phyloP scores from a whole-genome alignment of 2,888 invertebrate genomes.

The Apotomis capreana region DNA sequence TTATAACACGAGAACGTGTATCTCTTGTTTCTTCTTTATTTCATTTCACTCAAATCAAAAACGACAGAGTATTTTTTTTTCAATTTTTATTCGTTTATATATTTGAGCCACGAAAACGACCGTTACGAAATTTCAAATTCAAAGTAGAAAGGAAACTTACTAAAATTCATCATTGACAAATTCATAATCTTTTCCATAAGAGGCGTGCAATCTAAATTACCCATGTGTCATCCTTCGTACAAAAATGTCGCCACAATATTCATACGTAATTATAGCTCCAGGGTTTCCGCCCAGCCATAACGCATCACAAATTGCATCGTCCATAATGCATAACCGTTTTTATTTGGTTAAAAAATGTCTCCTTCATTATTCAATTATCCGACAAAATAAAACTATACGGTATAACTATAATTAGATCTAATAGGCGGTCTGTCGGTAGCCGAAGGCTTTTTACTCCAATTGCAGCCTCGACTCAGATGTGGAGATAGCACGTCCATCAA shows the following conservation, averaged over 20 bases:
- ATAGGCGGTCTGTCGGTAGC: slow-evolving; percentile 53
- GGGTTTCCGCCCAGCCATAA: slow-evolving; percentile 25
- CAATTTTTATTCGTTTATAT: too few species aligned
- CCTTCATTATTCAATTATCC: slow-evolving; percentile 40
- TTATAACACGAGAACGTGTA: too few species aligned
- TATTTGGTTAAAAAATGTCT: slow-evolving; percentile 41
- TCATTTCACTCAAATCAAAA: too few species aligned
- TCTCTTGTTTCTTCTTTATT: too few species aligned
- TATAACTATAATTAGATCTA: slow-evolving; percentile 65
- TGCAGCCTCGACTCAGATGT: slow-evolving; percentile 48
- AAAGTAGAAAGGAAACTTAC: not conserved
- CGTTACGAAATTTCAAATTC: not conserved
- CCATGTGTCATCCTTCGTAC: slow-evolving; percentile 20
- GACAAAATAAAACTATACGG: slow-evolving; percentile 41
- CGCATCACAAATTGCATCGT: slow-evolving; percentile 33
- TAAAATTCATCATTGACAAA: not conserved
- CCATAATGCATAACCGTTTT: slow-evolving; percentile 37
- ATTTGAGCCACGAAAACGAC: not conserved
- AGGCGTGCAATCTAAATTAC: slow-evolving; percentile 4
- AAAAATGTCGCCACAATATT: slow-evolving; percentile 32
- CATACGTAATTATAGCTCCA: slow-evolving; percentile 29
- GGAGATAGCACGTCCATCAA: slow-evolving; percentile 63
- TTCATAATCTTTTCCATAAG: not conserved
- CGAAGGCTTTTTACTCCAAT: slow-evolving; percentile 56
- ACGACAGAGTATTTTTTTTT: too few species aligned